Conservation (phyloP, 2,888 invertebrate species). For the Allacma fusca region DNA sequence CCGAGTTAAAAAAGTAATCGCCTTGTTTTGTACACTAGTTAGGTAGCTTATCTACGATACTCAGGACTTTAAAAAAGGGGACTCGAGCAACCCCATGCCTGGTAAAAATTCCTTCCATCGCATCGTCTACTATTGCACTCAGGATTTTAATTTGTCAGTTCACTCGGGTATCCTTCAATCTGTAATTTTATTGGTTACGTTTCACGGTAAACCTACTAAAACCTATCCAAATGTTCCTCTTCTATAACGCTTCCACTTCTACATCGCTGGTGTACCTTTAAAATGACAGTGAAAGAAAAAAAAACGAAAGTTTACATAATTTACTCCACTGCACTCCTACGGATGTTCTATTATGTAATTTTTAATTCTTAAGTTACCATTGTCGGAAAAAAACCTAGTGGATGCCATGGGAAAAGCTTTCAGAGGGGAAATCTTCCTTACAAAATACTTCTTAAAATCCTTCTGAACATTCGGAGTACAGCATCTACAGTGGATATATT, state of each 20-base stretch:
- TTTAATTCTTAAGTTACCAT: neutral
- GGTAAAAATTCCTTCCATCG: neutral
- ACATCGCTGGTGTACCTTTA: conserved; percentile 16
- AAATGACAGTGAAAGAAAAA: neutral
- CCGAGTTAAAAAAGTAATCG: conserved; percentile 24
- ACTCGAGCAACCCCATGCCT: conserved; percentile 7
- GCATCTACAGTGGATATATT: neutral
- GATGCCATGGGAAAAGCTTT: neutral
- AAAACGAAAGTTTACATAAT: conserved; percentile 3
- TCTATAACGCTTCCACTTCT: conserved; percentile 8
- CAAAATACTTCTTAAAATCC: neutral
- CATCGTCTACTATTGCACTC: neutral
- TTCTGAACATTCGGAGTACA: neutral
- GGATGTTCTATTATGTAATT: conserved; percentile 28
- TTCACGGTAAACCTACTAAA: neutral
- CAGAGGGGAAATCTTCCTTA: neutral
- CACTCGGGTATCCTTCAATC: conserved; percentile 34
- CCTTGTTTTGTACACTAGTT: conserved; percentile 1
- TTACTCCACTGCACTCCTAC: conserved; percentile 11
- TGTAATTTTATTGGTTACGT: conserved; percentile 6
- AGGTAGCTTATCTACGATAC: neutral
- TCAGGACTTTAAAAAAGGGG: neutral
- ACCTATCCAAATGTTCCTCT: neutral
- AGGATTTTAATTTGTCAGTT: conserved; percentile 40
- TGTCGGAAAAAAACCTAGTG: neutral